A percentile compares a stretch with the other conserved stretches of the same genome.
These are phyloP conservation scores for Leptopterna dolabrata DNA, from an alignment of 2,888 invertebrate species.

Conservation along the genomic window DNA sequence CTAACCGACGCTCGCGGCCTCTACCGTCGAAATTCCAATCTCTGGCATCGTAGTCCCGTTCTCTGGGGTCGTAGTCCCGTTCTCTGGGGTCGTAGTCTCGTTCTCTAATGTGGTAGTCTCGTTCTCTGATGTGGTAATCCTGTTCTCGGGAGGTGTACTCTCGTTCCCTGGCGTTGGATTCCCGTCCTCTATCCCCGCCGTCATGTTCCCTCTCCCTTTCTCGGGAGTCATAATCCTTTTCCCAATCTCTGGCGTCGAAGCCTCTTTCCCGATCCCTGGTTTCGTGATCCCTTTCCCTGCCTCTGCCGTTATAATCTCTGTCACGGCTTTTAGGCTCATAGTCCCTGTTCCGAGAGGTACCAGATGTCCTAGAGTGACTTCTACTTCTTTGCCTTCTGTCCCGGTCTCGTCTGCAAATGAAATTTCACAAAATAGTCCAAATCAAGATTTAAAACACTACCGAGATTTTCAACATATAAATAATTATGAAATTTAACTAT, in stretches of 20 bases:
- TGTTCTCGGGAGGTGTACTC: not conserved
- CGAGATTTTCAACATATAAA: too few species aligned
- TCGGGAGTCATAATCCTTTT: not conserved
- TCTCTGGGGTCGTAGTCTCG: not conserved
- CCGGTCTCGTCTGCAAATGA: not conserved
- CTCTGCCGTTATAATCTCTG: not conserved
- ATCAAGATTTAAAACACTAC: too few species aligned
- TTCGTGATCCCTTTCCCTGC: not conserved
- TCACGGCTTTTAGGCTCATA: not conserved
- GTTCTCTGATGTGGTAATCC: not conserved
- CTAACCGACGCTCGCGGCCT: not conserved
- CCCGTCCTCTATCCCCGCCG: not conserved
- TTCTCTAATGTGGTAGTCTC: not conserved
- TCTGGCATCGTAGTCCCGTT: not conserved
- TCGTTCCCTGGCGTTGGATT: not conserved
- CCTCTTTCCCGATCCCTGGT: not conserved
- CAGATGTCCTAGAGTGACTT: slow-evolving; percentile 13
- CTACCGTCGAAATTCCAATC: not conserved
- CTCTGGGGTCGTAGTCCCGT: not conserved
- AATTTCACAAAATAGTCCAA: too few species aligned
- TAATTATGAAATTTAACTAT: too few species aligned
- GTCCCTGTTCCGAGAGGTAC: not conserved
- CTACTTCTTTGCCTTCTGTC: not conserved
- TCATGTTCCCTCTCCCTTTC: not conserved
- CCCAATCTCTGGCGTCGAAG: not conserved